A percentile compares a stretch with the other conserved stretches of the same genome.
These are phyloP conservation scores for Cavia porcellus DNA, from an alignment of 2,113 vertebrate species.

Conservation along the genomic window DNA sequence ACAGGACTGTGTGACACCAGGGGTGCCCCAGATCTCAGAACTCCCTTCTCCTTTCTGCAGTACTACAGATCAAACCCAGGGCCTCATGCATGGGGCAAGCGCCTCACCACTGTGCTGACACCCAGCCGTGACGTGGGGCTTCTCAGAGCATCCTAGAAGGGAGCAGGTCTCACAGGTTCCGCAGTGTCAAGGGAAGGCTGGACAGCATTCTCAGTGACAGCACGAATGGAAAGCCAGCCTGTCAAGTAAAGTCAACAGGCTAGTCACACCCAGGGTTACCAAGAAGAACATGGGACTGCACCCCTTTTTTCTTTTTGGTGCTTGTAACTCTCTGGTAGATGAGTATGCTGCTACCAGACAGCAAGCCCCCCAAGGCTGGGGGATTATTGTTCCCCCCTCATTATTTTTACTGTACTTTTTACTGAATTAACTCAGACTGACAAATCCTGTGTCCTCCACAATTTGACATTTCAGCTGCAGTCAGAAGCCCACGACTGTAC, in stretches of 20 bases:
- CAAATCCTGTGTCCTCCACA: background rate
- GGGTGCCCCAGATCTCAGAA: background rate
- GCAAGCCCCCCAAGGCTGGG: background rate
- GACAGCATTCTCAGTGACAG: background rate
- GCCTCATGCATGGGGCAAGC: background rate
- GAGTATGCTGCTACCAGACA: background rate
- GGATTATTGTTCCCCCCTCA: no score
- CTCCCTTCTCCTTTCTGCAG: background rate
- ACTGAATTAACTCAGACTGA: background rate
- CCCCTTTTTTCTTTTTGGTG: background rate
- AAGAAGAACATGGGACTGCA: background rate
- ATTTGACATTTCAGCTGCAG: background rate
- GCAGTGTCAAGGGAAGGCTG: background rate
- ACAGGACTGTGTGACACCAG: background rate
- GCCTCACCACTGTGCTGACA: background rate
- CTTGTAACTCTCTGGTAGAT: background rate
- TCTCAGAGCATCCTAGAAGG: background rate
- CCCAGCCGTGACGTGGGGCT: background rate
- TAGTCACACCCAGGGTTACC: background rate
- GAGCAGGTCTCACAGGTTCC: background rate
- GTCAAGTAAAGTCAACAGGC: background rate
- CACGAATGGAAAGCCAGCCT: background rate
- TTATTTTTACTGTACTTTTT: background rate
- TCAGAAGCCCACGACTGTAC: background rate
- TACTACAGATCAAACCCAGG: background rate